Evolutionary conservation across 2,797 vertebrate genomes (phyloP).

Genomic region (Paguma larvata): DNA sequence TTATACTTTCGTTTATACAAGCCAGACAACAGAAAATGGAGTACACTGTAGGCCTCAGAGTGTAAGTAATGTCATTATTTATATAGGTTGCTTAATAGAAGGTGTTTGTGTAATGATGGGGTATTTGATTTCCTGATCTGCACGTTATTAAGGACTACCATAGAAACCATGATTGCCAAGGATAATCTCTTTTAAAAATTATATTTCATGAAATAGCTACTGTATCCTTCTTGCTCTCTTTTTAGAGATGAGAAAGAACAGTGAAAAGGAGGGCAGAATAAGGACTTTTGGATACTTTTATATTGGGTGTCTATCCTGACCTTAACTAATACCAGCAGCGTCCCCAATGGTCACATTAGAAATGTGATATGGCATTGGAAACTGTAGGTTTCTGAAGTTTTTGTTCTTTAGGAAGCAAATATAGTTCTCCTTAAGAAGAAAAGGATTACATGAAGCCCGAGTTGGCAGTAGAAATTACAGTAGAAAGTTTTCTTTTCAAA

Average conservation of each 20-base stretch:
- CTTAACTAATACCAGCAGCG: neutral
- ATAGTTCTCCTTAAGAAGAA: neutral
- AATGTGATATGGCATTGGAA: neutral
- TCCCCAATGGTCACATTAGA: neutral
- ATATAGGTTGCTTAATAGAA: conserved; percentile 57
- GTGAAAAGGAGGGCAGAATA: neutral
- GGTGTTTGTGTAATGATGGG: conserved; percentile 12
- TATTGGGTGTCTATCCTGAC: neutral
- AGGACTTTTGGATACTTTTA: neutral
- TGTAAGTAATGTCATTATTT: conserved; percentile 66
- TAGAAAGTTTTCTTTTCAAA: conserved; percentile 19
- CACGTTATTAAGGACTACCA: neutral
- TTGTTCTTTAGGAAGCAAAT: conserved; percentile 1
- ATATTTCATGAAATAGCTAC: neutral
- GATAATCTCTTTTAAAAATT: conserved; percentile 18
- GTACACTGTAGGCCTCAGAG: neutral
- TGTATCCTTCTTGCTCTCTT: neutral
- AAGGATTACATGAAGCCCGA: neutral
- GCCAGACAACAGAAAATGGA: conserved; percentile 22
- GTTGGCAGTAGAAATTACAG: conserved; percentile 39
- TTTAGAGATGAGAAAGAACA: neutral
- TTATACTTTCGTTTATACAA: neutral
- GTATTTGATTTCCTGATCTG: conserved; percentile 50
- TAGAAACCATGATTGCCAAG: neutral
- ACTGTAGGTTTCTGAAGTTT: neutral